A percentile compares a stretch with the other conserved stretches of the same genome.
Conservation (phyloP, 2,888 invertebrate species). For the Andrena trimmerana region DNA sequence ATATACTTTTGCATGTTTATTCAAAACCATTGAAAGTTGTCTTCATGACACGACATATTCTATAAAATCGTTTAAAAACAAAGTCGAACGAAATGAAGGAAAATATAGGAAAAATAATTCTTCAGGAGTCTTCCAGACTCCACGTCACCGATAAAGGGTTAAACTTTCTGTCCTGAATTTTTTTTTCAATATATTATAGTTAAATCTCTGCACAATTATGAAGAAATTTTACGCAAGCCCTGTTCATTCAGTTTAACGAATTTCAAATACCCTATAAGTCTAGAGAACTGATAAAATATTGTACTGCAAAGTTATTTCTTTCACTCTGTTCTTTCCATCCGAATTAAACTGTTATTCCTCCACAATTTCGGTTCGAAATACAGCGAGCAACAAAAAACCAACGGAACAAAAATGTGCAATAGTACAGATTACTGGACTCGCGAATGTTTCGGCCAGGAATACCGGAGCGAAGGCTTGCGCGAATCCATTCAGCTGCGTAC, state of each 20-base stretch:
- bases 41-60: too few species aligned
- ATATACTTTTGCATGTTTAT: too few species aligned
- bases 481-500: background rate
- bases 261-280: background rate
- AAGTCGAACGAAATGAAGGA: too few species aligned
- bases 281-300: too few species aligned
- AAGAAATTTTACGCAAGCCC: background rate
- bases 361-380: background rate
- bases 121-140: too few species aligned
- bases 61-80: too few species aligned
- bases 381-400: background rate
- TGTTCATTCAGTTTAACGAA: background rate
- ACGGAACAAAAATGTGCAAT: background rate
- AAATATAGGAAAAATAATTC: too few species aligned
- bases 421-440: background rate
- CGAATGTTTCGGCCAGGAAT: background rate
- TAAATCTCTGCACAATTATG: background rate
- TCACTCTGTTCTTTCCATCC: background rate
- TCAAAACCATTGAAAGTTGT: too few species aligned
- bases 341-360: background rate
- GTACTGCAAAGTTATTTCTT: too few species aligned
- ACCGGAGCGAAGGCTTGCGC: constrained; percentile 7
- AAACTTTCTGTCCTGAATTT: too few species aligned
- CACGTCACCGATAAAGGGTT: too few species aligned
- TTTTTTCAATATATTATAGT: too few species aligned